Base-by-base conservation (phyloP, 2,797 vertebrate species). In the Lycodopsis pacificus region DNA sequence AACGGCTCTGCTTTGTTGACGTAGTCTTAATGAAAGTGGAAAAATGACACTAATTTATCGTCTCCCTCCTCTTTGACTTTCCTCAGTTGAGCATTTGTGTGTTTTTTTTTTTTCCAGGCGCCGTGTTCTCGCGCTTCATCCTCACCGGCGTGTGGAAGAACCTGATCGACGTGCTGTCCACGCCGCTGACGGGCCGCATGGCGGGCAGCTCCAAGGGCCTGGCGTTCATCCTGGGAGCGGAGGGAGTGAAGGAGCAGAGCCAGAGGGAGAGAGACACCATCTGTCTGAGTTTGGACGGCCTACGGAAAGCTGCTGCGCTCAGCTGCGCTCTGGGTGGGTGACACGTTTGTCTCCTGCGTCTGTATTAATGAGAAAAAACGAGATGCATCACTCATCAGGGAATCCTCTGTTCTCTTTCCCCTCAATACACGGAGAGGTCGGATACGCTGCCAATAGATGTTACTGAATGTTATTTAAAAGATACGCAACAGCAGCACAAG, bases 71-170 rank as follows among this genome's bases (percentile, higher is more conserved):
- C 22, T 19, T 12, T 44, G 5, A 49, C 42, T 5, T 25, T 6
- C 8, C 22, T 40, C 10, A 9, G 6, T n/a, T 38, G 3, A 7
- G 1, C 32, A 1, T 57, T 0, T 72, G 10, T 8, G 1, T 64
- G 76, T 86, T 11, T 38, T 61, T 3, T 48, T 77, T 85, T n/a
- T 13, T 27, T 58, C 2, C 81, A 99, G 98, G 98, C 53, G 91
- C 95, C 13, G 94, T 96, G 15, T 98, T 99, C 91, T 96, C 98
- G 1, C 96, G 97, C 74, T 98, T 97, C 81, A 95, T 99, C 90
- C 95, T 99, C 87, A 96, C 97, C 0, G 97, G 98, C 40, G 98
- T 98, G 88, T 99, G 98, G 98, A 98, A 97, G 91, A 98, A 99
- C 93, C 86, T 99, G 93, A 99, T 99, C 0, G 98, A 99, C 49